A percentile compares a stretch with the other conserved stretches of the same genome.
Conservation (phyloP, 2,888 invertebrate genomes). For the Trachelus stipa region DNA sequence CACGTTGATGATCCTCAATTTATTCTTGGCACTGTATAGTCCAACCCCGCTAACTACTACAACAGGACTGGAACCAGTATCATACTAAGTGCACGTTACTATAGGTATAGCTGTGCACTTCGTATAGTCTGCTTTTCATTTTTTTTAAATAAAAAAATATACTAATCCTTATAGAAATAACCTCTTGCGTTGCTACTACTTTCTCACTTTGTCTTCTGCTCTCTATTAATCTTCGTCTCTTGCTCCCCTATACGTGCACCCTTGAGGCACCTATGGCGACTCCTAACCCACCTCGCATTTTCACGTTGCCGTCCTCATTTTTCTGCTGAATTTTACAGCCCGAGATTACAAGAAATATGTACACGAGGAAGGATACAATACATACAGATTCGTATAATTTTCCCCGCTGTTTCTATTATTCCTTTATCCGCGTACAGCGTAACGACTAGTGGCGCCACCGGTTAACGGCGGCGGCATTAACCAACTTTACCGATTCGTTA, state of each 20-base stretch:
- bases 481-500: conserved; percentile 18
- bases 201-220: too few relatives aligned
- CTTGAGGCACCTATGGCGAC: too few relatives aligned
- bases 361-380: neutral
- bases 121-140: too few relatives aligned
- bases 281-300: neutral
- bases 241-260: too few relatives aligned
- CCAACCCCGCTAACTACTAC: neutral
- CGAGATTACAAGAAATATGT: neutral
- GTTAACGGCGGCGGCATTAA: neutral
- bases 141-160: too few relatives aligned
- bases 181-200: too few relatives aligned
- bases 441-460: neutral
- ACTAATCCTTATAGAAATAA: too few relatives aligned
- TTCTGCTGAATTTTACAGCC: neutral
- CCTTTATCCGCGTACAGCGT: neutral
- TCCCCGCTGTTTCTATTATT: neutral
- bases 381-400: neutral
- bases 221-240: too few relatives aligned
- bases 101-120: too few relatives aligned
- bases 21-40: neutral
- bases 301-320: neutral
- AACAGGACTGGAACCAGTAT: neutral
- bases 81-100: neutral
- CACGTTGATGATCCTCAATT: neutral